A percentile compares a stretch with the other conserved stretches of the same genome.
Conservation (phyloP, 2,888 invertebrate genomes). For the Dolichopus griseipennis region DNA sequence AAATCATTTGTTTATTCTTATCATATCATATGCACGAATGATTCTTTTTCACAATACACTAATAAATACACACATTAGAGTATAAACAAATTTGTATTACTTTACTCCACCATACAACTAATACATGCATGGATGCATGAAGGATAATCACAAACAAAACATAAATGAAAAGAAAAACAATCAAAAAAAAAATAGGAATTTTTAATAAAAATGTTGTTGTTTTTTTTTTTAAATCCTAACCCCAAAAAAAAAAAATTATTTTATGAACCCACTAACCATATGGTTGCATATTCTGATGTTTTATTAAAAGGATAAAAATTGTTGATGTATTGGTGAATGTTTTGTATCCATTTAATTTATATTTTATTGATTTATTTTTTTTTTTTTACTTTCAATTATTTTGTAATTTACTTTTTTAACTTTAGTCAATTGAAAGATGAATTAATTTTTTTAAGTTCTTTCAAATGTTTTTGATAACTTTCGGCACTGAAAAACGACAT, state of each 20-base stretch:
- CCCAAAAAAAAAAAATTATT: no score
- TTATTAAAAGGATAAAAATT: no score
- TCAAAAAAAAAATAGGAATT: neutral
- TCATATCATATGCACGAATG: conserved; percentile 1
- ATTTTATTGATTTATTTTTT: no score
- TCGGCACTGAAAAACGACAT: neutral
- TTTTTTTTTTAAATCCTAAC: no score
- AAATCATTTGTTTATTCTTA: neutral
- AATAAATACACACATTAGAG: neutral
- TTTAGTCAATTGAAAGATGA: neutral
- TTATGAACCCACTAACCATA: no score
- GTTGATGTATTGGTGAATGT: no score
- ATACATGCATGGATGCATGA: neutral
- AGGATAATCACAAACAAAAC: neutral
- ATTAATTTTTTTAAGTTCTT: neutral
- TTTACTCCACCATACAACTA: neutral
- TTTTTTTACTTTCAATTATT: neutral
- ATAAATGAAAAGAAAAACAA: neutral
- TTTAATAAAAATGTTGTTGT: neutral
- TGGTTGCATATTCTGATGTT: no score
- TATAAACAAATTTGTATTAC: neutral
- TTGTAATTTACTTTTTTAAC: neutral
- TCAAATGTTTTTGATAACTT: neutral
- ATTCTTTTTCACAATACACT: neutral
- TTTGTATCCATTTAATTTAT: no score